Conservation (phyloP, 2,797 vertebrate genomes). For the Pelobates cultripes region DNA sequence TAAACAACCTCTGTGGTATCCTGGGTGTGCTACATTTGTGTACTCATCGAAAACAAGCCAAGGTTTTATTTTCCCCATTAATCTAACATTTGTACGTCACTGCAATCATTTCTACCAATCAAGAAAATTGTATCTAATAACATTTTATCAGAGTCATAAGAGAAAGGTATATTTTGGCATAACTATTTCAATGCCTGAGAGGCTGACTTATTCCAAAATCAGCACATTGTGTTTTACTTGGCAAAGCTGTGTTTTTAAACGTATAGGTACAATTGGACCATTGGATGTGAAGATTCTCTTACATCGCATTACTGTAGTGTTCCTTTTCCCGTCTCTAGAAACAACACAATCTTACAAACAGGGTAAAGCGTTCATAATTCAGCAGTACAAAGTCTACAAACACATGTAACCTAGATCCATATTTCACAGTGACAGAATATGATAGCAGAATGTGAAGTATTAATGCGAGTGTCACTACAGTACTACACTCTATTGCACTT, state of each 20-base stretch:
- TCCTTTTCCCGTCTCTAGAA: slow-evolving; percentile 77
- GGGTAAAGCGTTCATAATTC: slow-evolving; percentile 82
- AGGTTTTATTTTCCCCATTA: slow-evolving; percentile 38
- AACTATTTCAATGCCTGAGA: slow-evolving; percentile 57
- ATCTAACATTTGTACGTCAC: slow-evolving; percentile 51
- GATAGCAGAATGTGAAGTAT: slow-evolving; percentile 84
- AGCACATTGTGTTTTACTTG: slow-evolving; percentile 54
- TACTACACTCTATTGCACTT: slow-evolving; percentile 82
- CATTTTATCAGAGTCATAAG: slow-evolving; percentile 59
- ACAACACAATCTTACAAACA: slow-evolving; percentile 77
- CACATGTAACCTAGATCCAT: slow-evolving; percentile 82
- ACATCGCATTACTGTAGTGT: slow-evolving; percentile 75
- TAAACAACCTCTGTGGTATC: slow-evolving; percentile 14
- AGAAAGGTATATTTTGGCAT: slow-evolving; percentile 59
- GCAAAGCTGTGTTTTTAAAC: slow-evolving; percentile 59
- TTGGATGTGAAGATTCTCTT: slow-evolving; percentile 62
- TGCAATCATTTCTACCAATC: slow-evolving; percentile 48
- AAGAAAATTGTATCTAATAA: slow-evolving; percentile 56
- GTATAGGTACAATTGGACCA: slow-evolving; percentile 66
- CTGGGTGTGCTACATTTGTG: slow-evolving; percentile 36
- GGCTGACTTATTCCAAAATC: slow-evolving; percentile 60
- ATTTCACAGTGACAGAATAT: slow-evolving; percentile 83
- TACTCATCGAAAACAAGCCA: slow-evolving; percentile 25
- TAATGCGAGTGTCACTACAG: slow-evolving; percentile 83
- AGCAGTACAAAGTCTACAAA: slow-evolving; percentile 82